A percentile compares a stretch with the other conserved stretches of the same genome.
Evolutionary conservation across 2,888 invertebrate genomes (phyloP).

Genomic region (Caenorhabditis sp.): DNA sequence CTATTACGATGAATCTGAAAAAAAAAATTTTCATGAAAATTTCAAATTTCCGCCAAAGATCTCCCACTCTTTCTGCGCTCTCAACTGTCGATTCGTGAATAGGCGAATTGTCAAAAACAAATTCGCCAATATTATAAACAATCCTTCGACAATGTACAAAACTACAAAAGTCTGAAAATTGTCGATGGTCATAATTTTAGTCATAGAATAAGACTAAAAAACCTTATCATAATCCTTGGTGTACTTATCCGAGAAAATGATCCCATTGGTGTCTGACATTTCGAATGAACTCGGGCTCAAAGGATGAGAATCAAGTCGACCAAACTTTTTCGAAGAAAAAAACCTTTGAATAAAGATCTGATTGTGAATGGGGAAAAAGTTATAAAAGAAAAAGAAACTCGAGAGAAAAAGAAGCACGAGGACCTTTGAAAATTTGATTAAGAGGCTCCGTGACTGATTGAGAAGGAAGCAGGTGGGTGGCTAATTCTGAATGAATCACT

Average conservation of each 20-base stretch:
- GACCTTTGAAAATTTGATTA: constrained; percentile 37
- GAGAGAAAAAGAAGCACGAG: constrained; percentile 15
- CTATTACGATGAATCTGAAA: constrained; percentile 67
- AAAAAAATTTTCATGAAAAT: no score
- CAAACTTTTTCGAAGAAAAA: background rate
- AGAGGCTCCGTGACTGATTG: constrained; percentile 37
- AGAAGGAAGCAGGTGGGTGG: constrained; percentile 38
- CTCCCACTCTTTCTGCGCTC: constrained; percentile 67
- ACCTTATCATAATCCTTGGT: constrained; percentile 52
- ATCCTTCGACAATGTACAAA: constrained; percentile 61
- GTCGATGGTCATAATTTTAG: background rate
- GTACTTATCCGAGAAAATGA: constrained; percentile 38
- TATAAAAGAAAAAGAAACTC: background rate
- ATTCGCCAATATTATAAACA: constrained; percentile 57
- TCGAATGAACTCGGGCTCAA: background rate
- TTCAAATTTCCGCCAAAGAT: no score
- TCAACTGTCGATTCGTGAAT: constrained; percentile 57
- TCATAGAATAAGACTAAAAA: background rate
- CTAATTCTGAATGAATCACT: constrained; percentile 27
- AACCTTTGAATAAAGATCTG: constrained; percentile 20
- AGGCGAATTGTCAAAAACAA: constrained; percentile 56
- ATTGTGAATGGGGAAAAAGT: background rate
- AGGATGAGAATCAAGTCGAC: background rate
- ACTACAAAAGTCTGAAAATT: constrained; percentile 57
- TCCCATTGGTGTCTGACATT: constrained; percentile 30